Percentiles rank a stretch among this genome's conserved stretches.
phyloP scores from a whole-genome alignment of 2,797 vertebrate species.

The Acanthopagrus latus region DNA sequence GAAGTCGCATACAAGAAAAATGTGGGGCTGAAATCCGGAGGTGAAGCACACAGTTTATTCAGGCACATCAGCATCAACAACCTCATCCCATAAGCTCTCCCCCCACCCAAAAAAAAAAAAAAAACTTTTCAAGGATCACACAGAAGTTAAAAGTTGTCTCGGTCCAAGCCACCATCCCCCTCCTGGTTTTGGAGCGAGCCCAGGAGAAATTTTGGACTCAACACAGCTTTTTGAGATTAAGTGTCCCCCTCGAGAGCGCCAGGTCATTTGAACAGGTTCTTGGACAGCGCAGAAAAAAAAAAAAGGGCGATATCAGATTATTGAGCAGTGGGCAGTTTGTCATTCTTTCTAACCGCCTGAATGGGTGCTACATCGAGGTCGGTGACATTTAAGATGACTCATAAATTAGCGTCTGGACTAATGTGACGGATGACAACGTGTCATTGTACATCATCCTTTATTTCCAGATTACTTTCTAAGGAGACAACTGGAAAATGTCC shows the following conservation, averaged over 20 bases:
- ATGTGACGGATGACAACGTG: too few relatives aligned
- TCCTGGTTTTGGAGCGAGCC: neutral
- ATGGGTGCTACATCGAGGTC: neutral
- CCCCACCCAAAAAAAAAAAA: too few relatives aligned
- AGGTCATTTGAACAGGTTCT: neutral
- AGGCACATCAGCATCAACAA: neutral
- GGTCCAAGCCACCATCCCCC: too few relatives aligned
- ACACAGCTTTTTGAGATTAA: constrained; percentile 1
- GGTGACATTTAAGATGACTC: neutral
- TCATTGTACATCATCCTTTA: too few relatives aligned
- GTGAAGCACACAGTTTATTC: neutral
- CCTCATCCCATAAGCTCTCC: too few relatives aligned
- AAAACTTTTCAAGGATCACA: too few relatives aligned
- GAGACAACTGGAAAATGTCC: too few relatives aligned
- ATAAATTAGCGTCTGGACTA: neutral
- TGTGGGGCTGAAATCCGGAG: neutral
- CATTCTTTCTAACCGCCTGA: neutral
- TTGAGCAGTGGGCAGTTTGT: neutral
- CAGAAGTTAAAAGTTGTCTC: too few relatives aligned
- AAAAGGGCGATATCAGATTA: neutral
- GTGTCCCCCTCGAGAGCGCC: constrained; percentile 1
- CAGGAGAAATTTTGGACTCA: neutral
- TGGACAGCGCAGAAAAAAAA: neutral
- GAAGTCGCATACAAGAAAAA: neutral
- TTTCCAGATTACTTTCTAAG: too few relatives aligned